phyloP scores from a whole-genome alignment of 2,888 invertebrate genomes.

The Chloroclystis v-ata region DNA sequence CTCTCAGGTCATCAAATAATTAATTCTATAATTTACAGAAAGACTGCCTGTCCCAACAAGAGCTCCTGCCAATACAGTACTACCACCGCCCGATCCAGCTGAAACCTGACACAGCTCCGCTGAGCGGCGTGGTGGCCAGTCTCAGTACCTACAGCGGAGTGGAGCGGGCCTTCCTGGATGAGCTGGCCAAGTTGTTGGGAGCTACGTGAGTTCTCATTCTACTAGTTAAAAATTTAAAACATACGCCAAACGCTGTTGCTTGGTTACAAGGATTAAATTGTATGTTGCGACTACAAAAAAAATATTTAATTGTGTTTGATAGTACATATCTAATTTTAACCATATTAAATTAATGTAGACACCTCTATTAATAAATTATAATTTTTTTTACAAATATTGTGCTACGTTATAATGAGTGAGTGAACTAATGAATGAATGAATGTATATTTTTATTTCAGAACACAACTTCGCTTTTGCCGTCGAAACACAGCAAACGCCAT shows the following conservation, averaged over 20 bases:
- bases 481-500: constrained; percentile 65
- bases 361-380: too few species aligned
- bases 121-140: constrained; percentile 85
- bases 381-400: too few species aligned
- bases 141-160: constrained; percentile 86
- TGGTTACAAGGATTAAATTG: too few species aligned
- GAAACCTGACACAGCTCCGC: constrained; percentile 53
- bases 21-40: constrained; percentile 58
- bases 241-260: too few species aligned
- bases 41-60: constrained; percentile 80
- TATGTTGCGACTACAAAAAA: too few species aligned
- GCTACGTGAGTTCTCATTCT: constrained; percentile 78
- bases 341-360: too few species aligned
- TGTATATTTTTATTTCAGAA: too few species aligned
- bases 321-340: too few species aligned
- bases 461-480: constrained; percentile 67
- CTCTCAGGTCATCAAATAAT: background rate
- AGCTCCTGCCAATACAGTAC: constrained; percentile 80
- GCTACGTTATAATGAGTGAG: too few species aligned
- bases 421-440: too few species aligned
- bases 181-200: constrained; percentile 84
- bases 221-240: too few species aligned
- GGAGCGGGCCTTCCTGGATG: constrained; percentile 85
- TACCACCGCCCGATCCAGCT: constrained; percentile 83
- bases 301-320: too few species aligned